Percentiles rank a stretch among this genome's conserved stretches.
These are phyloP conservation scores for Phylloscopus collybita DNA, from an alignment of 2,797 vertebrate genomes.

Conservation along the genomic window DNA sequence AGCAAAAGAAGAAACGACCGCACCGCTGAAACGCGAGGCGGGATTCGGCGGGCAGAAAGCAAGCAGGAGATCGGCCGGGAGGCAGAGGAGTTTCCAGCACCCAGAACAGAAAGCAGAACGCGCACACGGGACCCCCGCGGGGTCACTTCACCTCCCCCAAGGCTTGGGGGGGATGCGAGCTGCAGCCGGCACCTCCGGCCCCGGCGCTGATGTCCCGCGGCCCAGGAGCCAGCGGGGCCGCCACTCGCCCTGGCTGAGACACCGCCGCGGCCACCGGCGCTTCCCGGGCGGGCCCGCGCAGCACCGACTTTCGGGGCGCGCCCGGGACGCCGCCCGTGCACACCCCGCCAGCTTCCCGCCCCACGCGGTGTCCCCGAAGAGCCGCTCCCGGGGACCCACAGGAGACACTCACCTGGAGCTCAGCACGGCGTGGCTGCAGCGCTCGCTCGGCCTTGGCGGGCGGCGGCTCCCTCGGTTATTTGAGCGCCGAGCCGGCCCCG, in stretches of 20 bases:
- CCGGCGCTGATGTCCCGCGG: background rate
- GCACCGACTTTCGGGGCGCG: background rate
- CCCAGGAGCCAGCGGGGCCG: background rate
- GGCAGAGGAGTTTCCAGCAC: too few relatives aligned
- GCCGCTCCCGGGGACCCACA: accelerated
- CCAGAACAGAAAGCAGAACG: accelerated
- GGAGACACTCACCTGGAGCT: background rate
- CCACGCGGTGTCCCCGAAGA: background rate
- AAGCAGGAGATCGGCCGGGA: accelerated
- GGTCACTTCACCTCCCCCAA: accelerated
- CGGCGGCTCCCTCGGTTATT: too few relatives aligned
- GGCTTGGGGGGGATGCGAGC: accelerated
- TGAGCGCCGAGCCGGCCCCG: background rate
- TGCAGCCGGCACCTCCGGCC: background rate
- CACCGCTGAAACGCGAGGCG: too few relatives aligned
- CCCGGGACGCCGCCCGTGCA: background rate
- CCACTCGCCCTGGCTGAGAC: too few relatives aligned
- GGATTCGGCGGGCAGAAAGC: background rate
- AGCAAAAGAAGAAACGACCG: too few relatives aligned
- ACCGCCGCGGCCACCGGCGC: background rate
- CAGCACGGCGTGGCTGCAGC: accelerated
- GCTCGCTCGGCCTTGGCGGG: too few relatives aligned
- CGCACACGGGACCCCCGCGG: accelerated
- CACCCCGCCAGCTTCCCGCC: background rate
- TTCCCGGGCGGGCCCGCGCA: background rate